These are phyloP conservation scores for Callipepla californica DNA, from an alignment of 2,113 vertebrate species.

Conservation along the genomic window DNA sequence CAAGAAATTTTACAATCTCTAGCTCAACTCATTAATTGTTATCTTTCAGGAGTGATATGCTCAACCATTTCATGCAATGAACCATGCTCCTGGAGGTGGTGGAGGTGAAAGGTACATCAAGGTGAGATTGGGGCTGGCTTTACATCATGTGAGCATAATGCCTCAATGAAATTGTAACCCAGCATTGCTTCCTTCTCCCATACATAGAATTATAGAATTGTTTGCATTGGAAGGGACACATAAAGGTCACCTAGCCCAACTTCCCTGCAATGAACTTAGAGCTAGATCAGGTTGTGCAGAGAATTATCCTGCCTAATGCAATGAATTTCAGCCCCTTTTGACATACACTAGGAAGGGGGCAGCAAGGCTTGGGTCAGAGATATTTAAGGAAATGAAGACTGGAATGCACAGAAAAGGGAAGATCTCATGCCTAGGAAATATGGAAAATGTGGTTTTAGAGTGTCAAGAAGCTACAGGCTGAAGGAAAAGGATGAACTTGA, in stretches of 20 bases:
- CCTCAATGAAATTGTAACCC: accelerated
- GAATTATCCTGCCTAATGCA: not conserved
- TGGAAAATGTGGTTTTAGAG: accelerated
- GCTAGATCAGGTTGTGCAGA: too few relatives aligned
- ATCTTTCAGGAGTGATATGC: not conserved
- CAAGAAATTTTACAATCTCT: not conserved
- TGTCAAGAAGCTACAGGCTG: not conserved
- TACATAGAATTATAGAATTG: too few relatives aligned
- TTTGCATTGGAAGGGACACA: too few relatives aligned
- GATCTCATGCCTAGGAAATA: not conserved
- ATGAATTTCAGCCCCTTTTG: not conserved
- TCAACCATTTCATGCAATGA: not conserved
- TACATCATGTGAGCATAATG: not conserved
- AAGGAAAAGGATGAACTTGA: not conserved
- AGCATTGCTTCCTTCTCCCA: not conserved
- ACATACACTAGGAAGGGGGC: not conserved
- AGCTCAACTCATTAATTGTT: not conserved
- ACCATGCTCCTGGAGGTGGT: accelerated
- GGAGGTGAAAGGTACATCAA: not conserved
- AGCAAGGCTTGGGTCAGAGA: not conserved
- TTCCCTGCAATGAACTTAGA: too few relatives aligned
- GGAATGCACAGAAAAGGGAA: not conserved
- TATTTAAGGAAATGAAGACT: not conserved
- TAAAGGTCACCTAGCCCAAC: too few relatives aligned
- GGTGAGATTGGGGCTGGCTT: not conserved